Evolutionary conservation across 2,797 vertebrate genomes (phyloP).

Genomic region (Muscicapa comitata): DNA sequence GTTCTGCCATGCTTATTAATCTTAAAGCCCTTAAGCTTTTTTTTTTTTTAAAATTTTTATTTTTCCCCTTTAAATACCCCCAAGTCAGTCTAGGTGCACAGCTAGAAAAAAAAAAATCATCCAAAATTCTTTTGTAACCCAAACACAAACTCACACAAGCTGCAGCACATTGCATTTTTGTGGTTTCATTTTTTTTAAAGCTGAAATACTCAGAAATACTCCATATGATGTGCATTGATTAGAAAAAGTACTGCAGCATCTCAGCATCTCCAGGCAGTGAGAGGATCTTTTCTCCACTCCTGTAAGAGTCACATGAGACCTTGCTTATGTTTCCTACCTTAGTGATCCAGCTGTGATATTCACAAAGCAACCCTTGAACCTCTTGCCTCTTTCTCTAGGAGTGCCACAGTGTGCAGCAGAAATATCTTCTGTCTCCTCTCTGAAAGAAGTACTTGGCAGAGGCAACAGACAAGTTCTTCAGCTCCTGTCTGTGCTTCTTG

Average conservation of each 20-base stretch:
- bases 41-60: background rate
- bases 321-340: background rate
- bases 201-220: background rate
- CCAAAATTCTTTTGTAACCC: background rate
- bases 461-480: background rate
- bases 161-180: background rate
- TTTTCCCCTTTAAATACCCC: background rate
- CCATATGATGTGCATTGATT: background rate
- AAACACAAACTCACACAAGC: background rate
- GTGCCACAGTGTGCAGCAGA: background rate
- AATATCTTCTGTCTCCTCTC: background rate
- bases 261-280: background rate
- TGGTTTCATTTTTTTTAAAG: background rate
- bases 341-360: background rate
- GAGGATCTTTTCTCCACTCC: background rate
- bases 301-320: background rate
- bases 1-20: background rate
- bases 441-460: background rate
- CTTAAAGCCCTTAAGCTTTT: background rate
- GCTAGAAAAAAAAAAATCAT: background rate
- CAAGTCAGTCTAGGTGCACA: background rate
- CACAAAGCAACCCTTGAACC: background rate
- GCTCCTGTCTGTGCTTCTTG: background rate
- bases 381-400: background rate
- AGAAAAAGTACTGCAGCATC: background rate